Percentiles rank a stretch among this genome's conserved stretches.
These are phyloP conservation scores for Nannoperca australis DNA, from an alignment of 2,797 vertebrate species.

Conservation along the genomic window DNA sequence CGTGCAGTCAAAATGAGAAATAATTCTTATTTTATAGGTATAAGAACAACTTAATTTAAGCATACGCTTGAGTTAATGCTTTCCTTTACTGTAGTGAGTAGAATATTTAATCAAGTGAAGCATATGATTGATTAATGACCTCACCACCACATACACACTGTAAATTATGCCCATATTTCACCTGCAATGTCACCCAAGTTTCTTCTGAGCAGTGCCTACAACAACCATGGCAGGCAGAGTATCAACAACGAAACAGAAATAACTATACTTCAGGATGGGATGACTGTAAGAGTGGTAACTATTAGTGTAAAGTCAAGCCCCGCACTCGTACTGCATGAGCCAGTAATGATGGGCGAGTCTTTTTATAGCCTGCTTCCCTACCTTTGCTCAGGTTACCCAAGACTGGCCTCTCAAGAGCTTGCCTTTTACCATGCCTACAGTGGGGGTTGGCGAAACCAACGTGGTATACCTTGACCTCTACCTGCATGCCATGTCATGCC, in stretches of 20 bases:
- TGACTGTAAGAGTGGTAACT: slow-evolving; percentile 80
- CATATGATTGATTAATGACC: background rate
- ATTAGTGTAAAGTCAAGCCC: slow-evolving; percentile 64
- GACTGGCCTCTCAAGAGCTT: slow-evolving; percentile 84
- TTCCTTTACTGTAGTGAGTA: slow-evolving; percentile 19
- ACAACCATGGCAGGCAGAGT: slow-evolving; percentile 76
- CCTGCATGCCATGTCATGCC: slow-evolving; percentile 79
- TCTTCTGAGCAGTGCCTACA: slow-evolving; percentile 72
- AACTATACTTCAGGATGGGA: slow-evolving; percentile 75
- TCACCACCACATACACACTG: background rate
- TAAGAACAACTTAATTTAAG: background rate
- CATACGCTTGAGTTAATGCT: slow-evolving; percentile 7
- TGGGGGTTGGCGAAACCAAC: slow-evolving; percentile 83
- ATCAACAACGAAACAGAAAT: slow-evolving; percentile 69
- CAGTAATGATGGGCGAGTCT: slow-evolving; percentile 54
- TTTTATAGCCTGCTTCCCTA: slow-evolving; percentile 82
- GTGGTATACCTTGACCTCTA: slow-evolving; percentile 82
- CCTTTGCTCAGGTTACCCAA: slow-evolving; percentile 87
- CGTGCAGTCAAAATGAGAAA: slow-evolving; percentile 52
- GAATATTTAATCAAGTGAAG: slow-evolving; percentile 24
- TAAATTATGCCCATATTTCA: slow-evolving; percentile 45
- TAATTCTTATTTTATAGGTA: background rate
- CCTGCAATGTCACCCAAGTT: slow-evolving; percentile 66
- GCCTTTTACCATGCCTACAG: slow-evolving; percentile 84
- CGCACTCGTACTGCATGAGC: slow-evolving; percentile 60